phyloP scores from a whole-genome alignment of 2,888 invertebrate species.

The Sinodicranocentrus sp. region DNA sequence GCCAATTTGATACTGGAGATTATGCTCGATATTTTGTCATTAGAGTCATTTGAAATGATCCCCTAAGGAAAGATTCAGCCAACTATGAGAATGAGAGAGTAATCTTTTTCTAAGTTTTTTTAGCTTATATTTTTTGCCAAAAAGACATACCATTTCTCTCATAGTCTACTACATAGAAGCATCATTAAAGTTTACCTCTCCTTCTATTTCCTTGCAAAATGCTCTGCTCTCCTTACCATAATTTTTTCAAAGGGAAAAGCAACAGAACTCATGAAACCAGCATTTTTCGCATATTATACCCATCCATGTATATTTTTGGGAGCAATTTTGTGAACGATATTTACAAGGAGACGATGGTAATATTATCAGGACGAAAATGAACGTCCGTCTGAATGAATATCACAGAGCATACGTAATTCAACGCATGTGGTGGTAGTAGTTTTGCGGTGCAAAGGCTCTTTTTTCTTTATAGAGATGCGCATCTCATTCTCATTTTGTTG shows the following conservation, averaged over 20 bases:
- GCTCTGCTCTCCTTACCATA: background rate
- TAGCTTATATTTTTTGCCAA: slow-evolving; percentile 42
- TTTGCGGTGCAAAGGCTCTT: too few species aligned
- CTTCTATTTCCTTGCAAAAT: background rate
- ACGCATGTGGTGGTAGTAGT: too few species aligned
- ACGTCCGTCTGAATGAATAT: too few species aligned
- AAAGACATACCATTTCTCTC: slow-evolving; percentile 11
- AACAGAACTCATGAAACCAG: slow-evolving; percentile 8
- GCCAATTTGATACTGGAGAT: slow-evolving; percentile 72
- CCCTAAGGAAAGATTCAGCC: slow-evolving; percentile 71
- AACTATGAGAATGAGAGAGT: slow-evolving; percentile 58
- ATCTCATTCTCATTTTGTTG: too few species aligned
- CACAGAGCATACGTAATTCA: too few species aligned
- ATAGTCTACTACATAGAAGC: slow-evolving; percentile 5
- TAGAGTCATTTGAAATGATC: slow-evolving; percentile 74
- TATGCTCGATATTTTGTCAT: slow-evolving; percentile 73
- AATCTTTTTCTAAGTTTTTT: slow-evolving; percentile 73
- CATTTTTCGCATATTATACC: slow-evolving; percentile 28
- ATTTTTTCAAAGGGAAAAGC: slow-evolving; percentile 1
- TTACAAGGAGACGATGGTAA: too few species aligned
- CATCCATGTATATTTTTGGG: background rate
- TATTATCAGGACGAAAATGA: too few species aligned
- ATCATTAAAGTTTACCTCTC: slow-evolving; percentile 53
- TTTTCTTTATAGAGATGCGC: too few species aligned
- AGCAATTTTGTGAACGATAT: too few species aligned